Evolutionary conservation across 2,113 vertebrate genomes (phyloP).

Genomic region (Poecilia latipinna): DNA sequence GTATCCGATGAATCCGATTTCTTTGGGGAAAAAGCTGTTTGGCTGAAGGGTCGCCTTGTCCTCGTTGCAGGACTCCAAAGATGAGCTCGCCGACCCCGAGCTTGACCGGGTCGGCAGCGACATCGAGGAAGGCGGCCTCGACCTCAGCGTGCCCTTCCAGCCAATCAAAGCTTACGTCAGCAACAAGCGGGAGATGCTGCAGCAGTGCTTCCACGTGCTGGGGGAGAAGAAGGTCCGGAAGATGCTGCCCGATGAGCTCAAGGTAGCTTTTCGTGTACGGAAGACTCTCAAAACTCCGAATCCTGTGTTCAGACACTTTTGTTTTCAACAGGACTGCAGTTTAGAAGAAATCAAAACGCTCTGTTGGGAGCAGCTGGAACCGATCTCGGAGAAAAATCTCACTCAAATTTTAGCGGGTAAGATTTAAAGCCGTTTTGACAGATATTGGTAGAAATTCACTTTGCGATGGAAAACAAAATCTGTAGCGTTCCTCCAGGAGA

Average conservation of each 20-base stretch:
- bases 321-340: constrained; percentile 82
- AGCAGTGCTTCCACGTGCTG: constrained; percentile 92
- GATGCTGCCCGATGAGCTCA: constrained; percentile 95
- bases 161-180: constrained; percentile 91
- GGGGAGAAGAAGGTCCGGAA: constrained; percentile 92
- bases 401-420: constrained; percentile 93
- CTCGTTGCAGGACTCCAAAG: constrained; percentile 77
- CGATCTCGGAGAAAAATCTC: constrained; percentile 88
- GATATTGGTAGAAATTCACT: neutral
- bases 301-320: neutral
- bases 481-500: constrained; percentile 53
- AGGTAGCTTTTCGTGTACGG: constrained; percentile 76
- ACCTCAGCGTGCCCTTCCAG: constrained; percentile 87
- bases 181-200: constrained; percentile 91
- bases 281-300: neutral
- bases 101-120: constrained; percentile 88
- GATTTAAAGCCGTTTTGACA: constrained; percentile 8
- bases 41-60: neutral
- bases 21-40: neutral
- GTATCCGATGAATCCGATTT: neutral
- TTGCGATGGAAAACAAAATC: neutral
- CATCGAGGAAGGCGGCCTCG: constrained; percentile 93
- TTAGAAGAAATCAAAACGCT: constrained; percentile 92
- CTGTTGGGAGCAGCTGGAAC: constrained; percentile 92
- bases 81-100: constrained; percentile 74